A percentile compares a stretch with the other conserved stretches of the same genome.
phyloP scores from a whole-genome alignment of 2,797 vertebrate species.

The Xiphophorus birchmanni region DNA sequence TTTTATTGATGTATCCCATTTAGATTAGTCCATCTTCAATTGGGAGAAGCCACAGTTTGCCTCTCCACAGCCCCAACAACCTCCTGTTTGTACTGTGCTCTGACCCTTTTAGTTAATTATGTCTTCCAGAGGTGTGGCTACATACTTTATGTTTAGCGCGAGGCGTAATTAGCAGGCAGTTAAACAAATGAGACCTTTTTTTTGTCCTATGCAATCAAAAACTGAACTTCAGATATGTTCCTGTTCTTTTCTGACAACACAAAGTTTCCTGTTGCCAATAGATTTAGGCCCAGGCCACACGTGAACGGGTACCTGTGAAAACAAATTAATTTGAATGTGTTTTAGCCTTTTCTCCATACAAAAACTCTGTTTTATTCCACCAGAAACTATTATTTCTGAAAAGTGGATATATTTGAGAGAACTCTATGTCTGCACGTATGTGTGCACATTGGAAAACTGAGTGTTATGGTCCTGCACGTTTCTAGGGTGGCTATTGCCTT shows the following conservation, averaged over 20 bases:
- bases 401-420: background rate
- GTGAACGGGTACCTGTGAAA: background rate
- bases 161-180: slow-evolving; percentile 82
- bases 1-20: slow-evolving; percentile 87
- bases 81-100: slow-evolving; percentile 67
- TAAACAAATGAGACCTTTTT: slow-evolving; percentile 36
- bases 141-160: slow-evolving; percentile 83
- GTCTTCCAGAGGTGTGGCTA: slow-evolving; percentile 78
- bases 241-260: background rate
- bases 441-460: background rate
- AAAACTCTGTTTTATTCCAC: background rate
- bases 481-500: background rate
- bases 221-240: background rate
- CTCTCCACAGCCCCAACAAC: background rate
- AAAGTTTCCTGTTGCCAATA: slow-evolving; percentile 18
- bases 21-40: slow-evolving; percentile 85
- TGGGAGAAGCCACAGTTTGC: slow-evolving; percentile 74
- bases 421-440: too few species aligned
- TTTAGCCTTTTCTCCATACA: background rate
- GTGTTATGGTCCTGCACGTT: background rate
- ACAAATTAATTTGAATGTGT: background rate
- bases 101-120: slow-evolving; percentile 89
- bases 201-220: background rate
- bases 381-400: background rate
- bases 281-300: background rate